Base-by-base conservation (phyloP, 2,113 vertebrate genomes). In the Eubucco bourcierii region DNA sequence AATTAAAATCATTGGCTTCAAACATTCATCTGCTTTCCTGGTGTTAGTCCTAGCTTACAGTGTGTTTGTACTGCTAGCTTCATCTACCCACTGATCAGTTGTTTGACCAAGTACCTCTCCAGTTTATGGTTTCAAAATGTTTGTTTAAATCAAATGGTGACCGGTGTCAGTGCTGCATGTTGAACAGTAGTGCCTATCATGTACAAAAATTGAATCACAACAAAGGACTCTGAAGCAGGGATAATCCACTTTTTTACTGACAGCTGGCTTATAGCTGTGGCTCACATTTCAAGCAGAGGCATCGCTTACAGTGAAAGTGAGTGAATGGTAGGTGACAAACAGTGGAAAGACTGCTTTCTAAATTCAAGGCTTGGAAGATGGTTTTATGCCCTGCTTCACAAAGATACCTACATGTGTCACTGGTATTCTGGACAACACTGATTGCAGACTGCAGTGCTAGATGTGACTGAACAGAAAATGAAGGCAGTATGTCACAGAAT, bases 171-270 rank as follows among this genome's bases (percentile, higher is more conserved):
- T 7, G 46, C 31, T 3, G 3, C 60, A 87, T 90, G 53, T 64
- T 79, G 74, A 93, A 89, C 64, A 82, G 60, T 34, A 44, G 60
- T n/a, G 33, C 61, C 90, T 72, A 72, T 55, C 77, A 86, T 47
- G 65, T 68, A 80, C 1, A 0, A 71, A 92, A 93, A 95, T 16
- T 80, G 75, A 94, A 90, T 80, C 64, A 93, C 72, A 92, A 90
- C 80, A 91, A 88, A 61, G 47, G 56, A 95, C 2, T 1, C 60
- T 91, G 81, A 87, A 91, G 71, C 64, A 77, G 68, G 52, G 79
- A 87, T 90, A 94, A 95, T 87, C 84, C 68, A 91, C 72, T 74
- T 90, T 84, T 87, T 76, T 74, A 87, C 87, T 92, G 91, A 87
- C 87, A 93, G 77, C 58, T 87, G 64, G 37, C 27, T 83, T 91